phyloP scores from a whole-genome alignment of 2,888 invertebrate species.

The Cheilosia vernalis region DNA sequence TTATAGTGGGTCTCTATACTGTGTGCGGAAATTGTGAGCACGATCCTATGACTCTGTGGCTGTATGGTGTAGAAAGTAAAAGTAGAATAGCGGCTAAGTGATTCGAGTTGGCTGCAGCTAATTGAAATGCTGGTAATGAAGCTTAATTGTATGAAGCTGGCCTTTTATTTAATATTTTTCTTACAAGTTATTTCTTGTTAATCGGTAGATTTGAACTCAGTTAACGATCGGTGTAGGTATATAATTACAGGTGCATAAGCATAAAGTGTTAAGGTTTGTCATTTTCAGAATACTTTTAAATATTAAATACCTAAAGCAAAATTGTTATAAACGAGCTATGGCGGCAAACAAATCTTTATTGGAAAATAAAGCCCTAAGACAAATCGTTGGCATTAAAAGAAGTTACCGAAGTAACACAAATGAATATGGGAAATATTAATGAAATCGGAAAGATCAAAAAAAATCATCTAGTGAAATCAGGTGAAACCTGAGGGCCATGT shows the following conservation, averaged over 20 bases:
- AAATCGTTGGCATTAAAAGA: too few species aligned
- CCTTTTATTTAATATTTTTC: neutral
- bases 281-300: too few species aligned
- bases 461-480: too few species aligned
- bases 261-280: neutral
- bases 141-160: conserved; percentile 18
- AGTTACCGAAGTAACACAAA: too few species aligned
- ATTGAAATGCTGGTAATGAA: conserved; percentile 23
- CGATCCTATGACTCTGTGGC: neutral
- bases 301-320: too few species aligned
- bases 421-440: too few species aligned
- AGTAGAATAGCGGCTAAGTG: conserved; percentile 50
- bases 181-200: neutral
- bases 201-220: neutral
- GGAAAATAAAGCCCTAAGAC: too few species aligned
- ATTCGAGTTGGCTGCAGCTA: conserved; percentile 26
- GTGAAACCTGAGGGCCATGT: too few species aligned
- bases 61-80: conserved; percentile 51
- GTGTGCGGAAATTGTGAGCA: conserved; percentile 1
- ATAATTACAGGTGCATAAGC: neutral
- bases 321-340: too few species aligned
- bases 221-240: neutral
- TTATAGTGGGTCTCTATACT: conserved; percentile 42
- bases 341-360: too few species aligned
- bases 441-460: too few species aligned